A percentile compares a stretch with the other conserved stretches of the same genome.
These are phyloP conservation scores for Heteromyza rotundicornis DNA, from an alignment of 2,888 invertebrate species.

Conservation along the genomic window DNA sequence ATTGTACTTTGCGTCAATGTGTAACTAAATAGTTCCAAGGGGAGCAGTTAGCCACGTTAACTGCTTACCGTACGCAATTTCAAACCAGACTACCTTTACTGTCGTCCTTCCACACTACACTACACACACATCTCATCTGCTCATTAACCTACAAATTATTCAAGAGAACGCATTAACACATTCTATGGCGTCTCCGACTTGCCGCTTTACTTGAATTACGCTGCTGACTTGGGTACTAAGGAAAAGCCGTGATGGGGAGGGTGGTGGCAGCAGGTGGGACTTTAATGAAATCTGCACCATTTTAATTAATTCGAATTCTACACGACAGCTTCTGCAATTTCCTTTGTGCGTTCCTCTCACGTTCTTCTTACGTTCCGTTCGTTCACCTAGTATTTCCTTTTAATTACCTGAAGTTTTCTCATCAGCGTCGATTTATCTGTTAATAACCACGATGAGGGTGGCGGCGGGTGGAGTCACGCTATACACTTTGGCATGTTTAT, in stretches of 20 bases:
- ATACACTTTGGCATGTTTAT: too few relatives aligned
- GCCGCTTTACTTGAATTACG: too few relatives aligned
- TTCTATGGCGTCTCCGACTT: slow-evolving; percentile 2
- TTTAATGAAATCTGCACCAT: slow-evolving; percentile 13
- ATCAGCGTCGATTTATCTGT: background rate
- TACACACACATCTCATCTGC: background rate
- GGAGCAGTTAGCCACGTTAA: background rate
- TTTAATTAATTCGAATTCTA: slow-evolving; percentile 20
- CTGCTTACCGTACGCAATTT: background rate
- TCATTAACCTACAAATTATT: slow-evolving; percentile 19
- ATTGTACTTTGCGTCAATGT: background rate
- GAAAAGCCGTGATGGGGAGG: too few relatives aligned
- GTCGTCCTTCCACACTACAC: background rate
- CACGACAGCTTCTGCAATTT: background rate
- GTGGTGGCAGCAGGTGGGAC: too few relatives aligned
- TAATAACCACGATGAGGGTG: background rate
- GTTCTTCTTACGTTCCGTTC: too few relatives aligned
- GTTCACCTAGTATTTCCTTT: background rate
- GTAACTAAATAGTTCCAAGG: background rate
- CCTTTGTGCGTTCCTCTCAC: background rate
- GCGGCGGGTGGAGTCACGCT: too few relatives aligned
- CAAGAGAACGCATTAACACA: slow-evolving; percentile 20
- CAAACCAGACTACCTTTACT: background rate
- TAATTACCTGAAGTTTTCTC: background rate
- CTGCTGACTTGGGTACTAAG: too few relatives aligned